Percentiles rank a stretch among this genome's conserved stretches.
These are phyloP conservation scores for Rhea americana DNA, from an alignment of 2,113 vertebrate genomes.

Conservation along the genomic window DNA sequence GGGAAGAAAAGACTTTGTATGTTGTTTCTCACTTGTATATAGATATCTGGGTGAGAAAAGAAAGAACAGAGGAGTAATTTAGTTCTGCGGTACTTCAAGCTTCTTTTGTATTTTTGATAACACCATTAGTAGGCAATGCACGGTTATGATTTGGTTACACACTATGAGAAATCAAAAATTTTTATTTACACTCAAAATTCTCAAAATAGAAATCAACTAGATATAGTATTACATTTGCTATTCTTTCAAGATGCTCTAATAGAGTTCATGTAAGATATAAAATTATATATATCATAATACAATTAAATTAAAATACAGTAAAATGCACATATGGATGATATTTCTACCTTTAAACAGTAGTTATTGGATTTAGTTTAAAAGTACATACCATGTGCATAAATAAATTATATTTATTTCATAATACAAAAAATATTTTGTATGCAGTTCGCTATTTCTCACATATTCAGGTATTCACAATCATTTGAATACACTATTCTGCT, in stretches of 20 bases:
- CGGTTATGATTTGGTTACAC: neutral
- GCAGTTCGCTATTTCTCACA: neutral
- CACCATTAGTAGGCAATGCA: neutral
- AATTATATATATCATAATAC: neutral
- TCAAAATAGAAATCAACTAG: neutral
- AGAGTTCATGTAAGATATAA: neutral
- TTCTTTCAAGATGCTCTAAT: neutral
- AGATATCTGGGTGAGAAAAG: neutral
- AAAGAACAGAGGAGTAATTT: neutral
- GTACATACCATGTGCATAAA: accelerated
- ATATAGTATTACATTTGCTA: neutral
- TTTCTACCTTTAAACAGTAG: neutral
- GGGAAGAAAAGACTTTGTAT: neutral
- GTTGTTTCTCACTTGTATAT: neutral
- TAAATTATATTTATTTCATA: neutral
- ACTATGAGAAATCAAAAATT: neutral
- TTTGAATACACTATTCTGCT: neutral
- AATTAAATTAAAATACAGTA: neutral
- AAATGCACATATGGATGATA: neutral
- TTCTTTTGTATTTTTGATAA: neutral
- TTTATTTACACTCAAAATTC: neutral
- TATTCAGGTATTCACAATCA: neutral
- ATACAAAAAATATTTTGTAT: neutral
- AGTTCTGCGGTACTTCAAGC: neutral
- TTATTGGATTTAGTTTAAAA: neutral